Base-by-base conservation (phyloP, 1,140 invertebrate genomes). In the Drosophila tropicalis region DNA sequence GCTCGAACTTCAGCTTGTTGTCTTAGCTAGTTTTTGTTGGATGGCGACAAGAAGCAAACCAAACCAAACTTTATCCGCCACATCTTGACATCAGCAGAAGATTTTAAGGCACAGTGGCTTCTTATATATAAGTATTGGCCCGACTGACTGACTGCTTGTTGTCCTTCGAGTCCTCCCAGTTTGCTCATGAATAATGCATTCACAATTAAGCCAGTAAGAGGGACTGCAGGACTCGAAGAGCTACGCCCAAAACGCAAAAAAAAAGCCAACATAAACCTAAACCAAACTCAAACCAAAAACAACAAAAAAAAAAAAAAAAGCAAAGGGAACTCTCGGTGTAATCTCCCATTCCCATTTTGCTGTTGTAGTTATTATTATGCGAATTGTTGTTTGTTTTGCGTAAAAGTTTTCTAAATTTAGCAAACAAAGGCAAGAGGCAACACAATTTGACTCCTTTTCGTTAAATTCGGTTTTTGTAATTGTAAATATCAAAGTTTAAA, bases 101-200 rank as follows among this genome's bases (percentile, higher is more conserved):
- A 57, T 56, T 15, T 39, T 66, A 76, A 73, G 73, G 70, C 73
- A 76, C 73, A 41, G 74, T 76, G 19, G 76, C 76, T 19, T 51
- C 10, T 22, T 22, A 12, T 22, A 39, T 51, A 19, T 22, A 47
- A 17, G 17, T 76, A 76, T 76, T 76, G 73, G 72, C 73, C 54
- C 29, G 64, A 65, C 72, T 64, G 64, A 65, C 72, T 64, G 66
- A 57, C 66, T 70, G 36, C 66, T 60, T 22, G 56, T 36, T 29
- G 44, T 61, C 55, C 62, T 29, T 34, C 61, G 62, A 62, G 13
- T 60, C 68, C 29, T 41, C 44, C 56, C 63, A 29, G 44, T 61
- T 64, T 78, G 44, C 44, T 86, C 79, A 86, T 86, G 83, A 86
- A 86, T 86, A 86, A 86, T 86, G 83, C 79, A 86, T 87, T 89